Conservation (phyloP, 2,888 invertebrate genomes). For the Meta bourneti region DNA sequence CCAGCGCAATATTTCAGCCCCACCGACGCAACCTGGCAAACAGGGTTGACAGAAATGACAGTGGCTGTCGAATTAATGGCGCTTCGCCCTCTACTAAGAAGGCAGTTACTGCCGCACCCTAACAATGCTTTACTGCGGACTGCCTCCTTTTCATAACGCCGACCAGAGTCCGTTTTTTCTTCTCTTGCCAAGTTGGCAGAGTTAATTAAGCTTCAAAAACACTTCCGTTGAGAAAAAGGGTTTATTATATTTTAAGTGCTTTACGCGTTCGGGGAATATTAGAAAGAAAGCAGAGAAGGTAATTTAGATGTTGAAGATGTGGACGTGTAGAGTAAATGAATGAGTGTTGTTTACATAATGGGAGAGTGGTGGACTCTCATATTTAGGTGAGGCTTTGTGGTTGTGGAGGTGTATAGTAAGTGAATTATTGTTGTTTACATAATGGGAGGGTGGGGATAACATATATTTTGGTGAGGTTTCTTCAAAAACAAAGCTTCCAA, state of each 20-base stretch:
- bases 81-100: conserved; percentile 30
- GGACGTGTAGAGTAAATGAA: neutral
- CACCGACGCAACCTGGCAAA: conserved; percentile 29
- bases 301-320: neutral
- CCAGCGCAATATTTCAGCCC: conserved; percentile 15
- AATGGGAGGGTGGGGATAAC: too few species aligned
- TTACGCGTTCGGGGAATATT: neutral
- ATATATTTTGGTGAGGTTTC: too few species aligned
- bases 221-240: neutral
- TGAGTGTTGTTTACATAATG: too few species aligned
- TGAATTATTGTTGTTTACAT: too few species aligned
- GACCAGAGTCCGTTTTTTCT: neutral
- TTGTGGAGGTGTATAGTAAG: too few species aligned
- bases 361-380: too few species aligned
- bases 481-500: too few species aligned
- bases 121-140: conserved; percentile 49
- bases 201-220: conserved; percentile 41
- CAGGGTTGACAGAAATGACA: conserved; percentile 59
- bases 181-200: conserved; percentile 37
- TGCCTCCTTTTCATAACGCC: conserved; percentile 42
- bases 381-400: too few species aligned
- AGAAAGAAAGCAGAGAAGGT: neutral
- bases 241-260: conserved; percentile 18
- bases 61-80: conserved; percentile 46
- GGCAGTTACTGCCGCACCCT: conserved; percentile 46